These are phyloP conservation scores for Phortica okadai DNA, from an alignment of 2,888 invertebrate genomes.

Conservation along the genomic window DNA sequence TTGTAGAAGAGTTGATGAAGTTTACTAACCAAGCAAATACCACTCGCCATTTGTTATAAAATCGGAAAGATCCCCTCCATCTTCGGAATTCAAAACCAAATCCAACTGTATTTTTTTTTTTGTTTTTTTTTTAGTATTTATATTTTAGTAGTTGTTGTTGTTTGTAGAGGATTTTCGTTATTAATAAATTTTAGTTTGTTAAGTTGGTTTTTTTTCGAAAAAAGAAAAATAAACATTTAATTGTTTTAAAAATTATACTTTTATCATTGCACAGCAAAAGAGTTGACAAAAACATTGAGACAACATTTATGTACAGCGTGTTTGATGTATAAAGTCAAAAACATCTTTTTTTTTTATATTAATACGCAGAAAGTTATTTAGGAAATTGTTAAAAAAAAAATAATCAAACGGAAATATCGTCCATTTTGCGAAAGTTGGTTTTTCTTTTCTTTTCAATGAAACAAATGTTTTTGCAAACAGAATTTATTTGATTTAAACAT, in stretches of 20 bases:
- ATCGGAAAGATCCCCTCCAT: conserved; percentile 95
- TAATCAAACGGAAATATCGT: conserved; percentile 57
- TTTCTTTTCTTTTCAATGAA: not conserved
- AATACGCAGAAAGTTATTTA: not conserved
- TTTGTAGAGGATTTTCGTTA: conserved; percentile 39
- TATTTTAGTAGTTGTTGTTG: conserved; percentile 32
- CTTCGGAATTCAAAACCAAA: conserved; percentile 94
- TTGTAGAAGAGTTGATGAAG: conserved; percentile 58
- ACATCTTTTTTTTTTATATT: not conserved
- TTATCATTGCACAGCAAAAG: too few species aligned
- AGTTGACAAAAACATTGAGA: too few species aligned
- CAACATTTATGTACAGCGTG: conserved; percentile 66
- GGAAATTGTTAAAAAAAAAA: not conserved
- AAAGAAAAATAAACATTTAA: conserved; percentile 64
- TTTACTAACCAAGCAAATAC: conserved; percentile 95
- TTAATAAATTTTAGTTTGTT: conserved; percentile 57
- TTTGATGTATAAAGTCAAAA: not conserved
- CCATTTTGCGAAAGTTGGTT: conserved; percentile 42
- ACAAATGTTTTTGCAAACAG: conserved; percentile 41
- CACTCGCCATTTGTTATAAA: conserved; percentile 99
- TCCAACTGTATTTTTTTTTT: conserved; percentile 84
- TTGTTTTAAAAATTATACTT: conserved; percentile 33
- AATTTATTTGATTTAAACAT: conserved; percentile 63
- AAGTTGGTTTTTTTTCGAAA: conserved; percentile 51
- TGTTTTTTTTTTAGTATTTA: conserved; percentile 49